phyloP scores from a whole-genome alignment of 2,113 vertebrate species.

The Gorsachius goisagi region DNA sequence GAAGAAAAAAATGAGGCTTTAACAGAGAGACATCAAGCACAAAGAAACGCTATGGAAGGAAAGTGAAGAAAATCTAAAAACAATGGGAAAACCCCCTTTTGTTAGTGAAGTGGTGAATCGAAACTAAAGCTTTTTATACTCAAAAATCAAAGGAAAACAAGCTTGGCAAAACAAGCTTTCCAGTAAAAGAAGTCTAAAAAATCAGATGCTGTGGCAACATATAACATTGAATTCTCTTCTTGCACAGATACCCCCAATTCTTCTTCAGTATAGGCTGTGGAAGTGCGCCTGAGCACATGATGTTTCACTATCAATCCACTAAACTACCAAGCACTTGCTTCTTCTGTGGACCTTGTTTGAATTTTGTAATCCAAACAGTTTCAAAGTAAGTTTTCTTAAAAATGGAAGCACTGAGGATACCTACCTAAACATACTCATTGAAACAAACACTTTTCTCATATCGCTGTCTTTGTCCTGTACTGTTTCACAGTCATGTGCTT shows the following conservation, averaged over 20 bases:
- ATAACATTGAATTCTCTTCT: neutral
- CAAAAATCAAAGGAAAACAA: neutral
- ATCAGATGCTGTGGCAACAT: neutral
- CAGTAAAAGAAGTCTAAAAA: neutral
- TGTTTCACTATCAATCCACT: neutral
- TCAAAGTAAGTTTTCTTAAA: neutral
- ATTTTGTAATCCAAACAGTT: neutral
- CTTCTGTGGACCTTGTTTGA: neutral
- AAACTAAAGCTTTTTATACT: neutral
- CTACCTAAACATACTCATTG: neutral
- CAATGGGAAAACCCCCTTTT: neutral
- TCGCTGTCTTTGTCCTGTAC: neutral
- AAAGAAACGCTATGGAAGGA: neutral
- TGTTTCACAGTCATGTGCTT: neutral
- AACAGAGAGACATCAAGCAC: neutral
- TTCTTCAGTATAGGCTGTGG: neutral
- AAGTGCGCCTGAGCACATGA: neutral
- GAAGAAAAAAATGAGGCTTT: neutral
- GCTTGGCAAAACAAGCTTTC: neutral
- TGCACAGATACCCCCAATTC: neutral
- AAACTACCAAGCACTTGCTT: neutral
- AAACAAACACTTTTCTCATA: neutral
- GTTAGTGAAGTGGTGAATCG: neutral
- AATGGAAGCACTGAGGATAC: neutral
- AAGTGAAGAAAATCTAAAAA: neutral